Evolutionary conservation across 2,113 vertebrate genomes (phyloP).

Genomic region (Perognathus longimembris): DNA sequence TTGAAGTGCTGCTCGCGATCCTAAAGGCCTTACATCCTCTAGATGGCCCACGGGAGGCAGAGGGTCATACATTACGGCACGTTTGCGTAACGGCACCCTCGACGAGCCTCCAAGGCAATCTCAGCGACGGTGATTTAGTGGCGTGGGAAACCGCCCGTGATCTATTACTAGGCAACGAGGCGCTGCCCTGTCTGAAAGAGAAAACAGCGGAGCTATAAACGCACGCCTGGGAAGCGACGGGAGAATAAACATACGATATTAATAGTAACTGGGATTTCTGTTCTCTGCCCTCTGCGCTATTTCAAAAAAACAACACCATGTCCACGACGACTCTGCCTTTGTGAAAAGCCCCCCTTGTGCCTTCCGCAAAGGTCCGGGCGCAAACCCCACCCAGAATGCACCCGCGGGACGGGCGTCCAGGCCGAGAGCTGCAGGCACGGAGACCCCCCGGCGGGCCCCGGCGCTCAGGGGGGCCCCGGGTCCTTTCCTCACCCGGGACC

Average conservation of each 20-base stretch:
- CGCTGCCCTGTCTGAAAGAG: constrained; percentile 16
- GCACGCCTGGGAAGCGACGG: not conserved
- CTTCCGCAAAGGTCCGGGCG: not conserved
- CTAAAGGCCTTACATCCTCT: constrained; percentile 42
- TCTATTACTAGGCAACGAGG: constrained; percentile 41
- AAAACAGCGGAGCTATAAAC: constrained; percentile 11
- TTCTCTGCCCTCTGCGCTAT: not conserved
- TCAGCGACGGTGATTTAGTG: constrained; percentile 52
- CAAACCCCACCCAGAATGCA: no score
- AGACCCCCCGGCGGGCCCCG: no score
- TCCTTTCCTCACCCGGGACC: no score
- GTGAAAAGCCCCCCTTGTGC: not conserved
- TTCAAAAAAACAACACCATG: constrained; percentile 7
- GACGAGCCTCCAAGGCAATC: constrained; percentile 43
- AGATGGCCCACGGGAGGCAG: not conserved
- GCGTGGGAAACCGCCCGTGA: constrained; percentile 64
- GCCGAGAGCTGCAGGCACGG: no score
- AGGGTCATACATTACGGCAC: constrained; percentile 53
- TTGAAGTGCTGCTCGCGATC: constrained; percentile 11
- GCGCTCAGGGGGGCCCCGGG: no score
- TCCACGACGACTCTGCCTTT: not conserved
- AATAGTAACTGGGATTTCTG: not conserved
- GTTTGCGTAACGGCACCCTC: constrained; percentile 39
- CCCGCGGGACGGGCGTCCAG: no score
- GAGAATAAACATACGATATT: constrained; percentile 8